Conservation (phyloP, 2,797 vertebrate genomes). For the Semaprochilodus insignis region DNA sequence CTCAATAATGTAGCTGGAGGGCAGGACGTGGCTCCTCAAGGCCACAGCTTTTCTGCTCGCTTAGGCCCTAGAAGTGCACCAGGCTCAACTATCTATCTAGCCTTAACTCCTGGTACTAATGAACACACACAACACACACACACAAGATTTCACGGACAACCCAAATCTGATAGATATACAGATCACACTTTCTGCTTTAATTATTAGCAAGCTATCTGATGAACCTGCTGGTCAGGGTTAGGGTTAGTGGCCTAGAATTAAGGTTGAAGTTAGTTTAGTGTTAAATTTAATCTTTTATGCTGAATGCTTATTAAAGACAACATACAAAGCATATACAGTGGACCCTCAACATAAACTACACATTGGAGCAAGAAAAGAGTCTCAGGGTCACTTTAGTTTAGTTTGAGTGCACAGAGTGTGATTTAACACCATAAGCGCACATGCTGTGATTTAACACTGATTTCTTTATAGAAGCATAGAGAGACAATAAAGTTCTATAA, state of each 20-base stretch:
- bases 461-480: not conserved
- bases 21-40: conserved; percentile 78
- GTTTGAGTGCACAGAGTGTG: not conserved
- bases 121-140: conserved; percentile 29
- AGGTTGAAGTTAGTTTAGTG: not conserved
- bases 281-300: not conserved
- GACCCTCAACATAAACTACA: no score
- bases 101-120: conserved; percentile 31
- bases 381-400: not conserved
- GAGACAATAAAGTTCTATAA: not conserved
- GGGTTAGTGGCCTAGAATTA: not conserved
- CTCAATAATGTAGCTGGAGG: conserved; percentile 82
- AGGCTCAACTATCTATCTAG: conserved; percentile 61
- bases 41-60: conserved; percentile 79
- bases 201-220: not conserved
- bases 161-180: not conserved
- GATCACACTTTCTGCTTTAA: not conserved
- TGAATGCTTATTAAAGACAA: not conserved
- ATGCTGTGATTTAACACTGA: not conserved
- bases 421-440: not conserved
- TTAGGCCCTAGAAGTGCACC: conserved; percentile 75
- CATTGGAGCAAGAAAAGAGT: not conserved
- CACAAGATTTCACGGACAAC: not conserved
- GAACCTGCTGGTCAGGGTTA: not conserved
- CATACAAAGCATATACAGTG: no score